Percentiles rank a stretch among this genome's conserved stretches.
phyloP scores from a whole-genome alignment of 2,888 invertebrate genomes.

The Xestia ashworthii region DNA sequence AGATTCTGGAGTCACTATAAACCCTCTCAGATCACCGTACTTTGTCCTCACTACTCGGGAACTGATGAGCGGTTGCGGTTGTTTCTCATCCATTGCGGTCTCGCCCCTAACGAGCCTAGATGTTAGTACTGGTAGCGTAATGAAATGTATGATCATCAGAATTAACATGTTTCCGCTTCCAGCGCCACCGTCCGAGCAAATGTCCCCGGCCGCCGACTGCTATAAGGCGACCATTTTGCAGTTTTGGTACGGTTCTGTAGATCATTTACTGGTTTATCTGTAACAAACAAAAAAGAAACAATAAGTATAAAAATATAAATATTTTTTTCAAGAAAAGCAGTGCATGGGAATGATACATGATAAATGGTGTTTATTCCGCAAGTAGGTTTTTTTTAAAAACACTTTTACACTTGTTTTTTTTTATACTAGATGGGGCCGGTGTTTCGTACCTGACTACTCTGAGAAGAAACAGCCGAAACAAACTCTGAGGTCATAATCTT shows the following conservation, averaged over 20 bases:
- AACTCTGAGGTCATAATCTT: too few species aligned
- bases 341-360: too few species aligned
- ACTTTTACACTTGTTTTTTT: too few species aligned
- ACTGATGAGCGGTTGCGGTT: constrained; percentile 91
- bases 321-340: neutral
- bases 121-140: constrained; percentile 88
- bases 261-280: constrained; percentile 85
- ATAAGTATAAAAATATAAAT: neutral
- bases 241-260: constrained; percentile 70
- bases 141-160: constrained; percentile 85
- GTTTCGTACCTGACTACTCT: too few species aligned
- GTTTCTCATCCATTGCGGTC: constrained; percentile 88
- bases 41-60: constrained; percentile 96
- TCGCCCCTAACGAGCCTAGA: constrained; percentile 86
- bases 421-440: too few species aligned
- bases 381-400: too few species aligned
- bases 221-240: constrained; percentile 88
- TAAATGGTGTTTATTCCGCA: too few species aligned
- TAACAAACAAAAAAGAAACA: constrained; percentile 75
- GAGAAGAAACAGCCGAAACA: too few species aligned
- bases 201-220: constrained; percentile 78
- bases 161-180: constrained; percentile 87
- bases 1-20: constrained; percentile 95
- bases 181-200: constrained; percentile 80
- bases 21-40: constrained; percentile 96